Base-by-base conservation (phyloP, 2,888 invertebrate species). In the Chelonus formosanus region DNA sequence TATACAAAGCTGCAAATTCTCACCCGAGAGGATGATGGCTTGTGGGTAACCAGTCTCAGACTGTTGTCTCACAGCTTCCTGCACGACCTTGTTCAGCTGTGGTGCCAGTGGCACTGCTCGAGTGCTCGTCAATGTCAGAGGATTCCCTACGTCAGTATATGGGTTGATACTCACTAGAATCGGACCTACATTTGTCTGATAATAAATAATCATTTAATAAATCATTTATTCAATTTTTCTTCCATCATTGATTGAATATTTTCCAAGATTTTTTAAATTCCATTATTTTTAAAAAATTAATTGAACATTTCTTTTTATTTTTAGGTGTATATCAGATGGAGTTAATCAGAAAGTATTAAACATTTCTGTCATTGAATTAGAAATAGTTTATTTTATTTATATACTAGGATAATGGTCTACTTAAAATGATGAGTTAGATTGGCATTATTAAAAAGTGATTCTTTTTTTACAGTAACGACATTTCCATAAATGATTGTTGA, bases 21-120 rank as follows among this genome's bases (percentile, higher is more conserved):
- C 86, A 89, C 95, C 95, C 71, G 94, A 96, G 65, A 96, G 88
- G 73, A 97, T 95, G 79, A 97, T 94, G 75, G 96, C 96, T 86
- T 97, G 97, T 65, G 96, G 96, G 86, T 96, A 96, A 75, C 96
- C 96, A 72, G 95, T 95, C 87, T 97, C 97, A 65, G 94, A 93
- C 86, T 96, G 96, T 85, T 96, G 96, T 71, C 95, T 88, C 74
- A 96, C 94, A 56, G 96, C 95, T 86, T 95, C 95, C 85, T 93
- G 92, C 64, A 96, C 95, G 63, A 96, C 93, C 82, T 91, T 91
- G 83, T 93, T 91, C 73, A 97, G 87, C 84, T 95, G 94, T n/a
- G 92, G 89, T 74, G 93, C 90, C 74, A 92, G 84, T 20, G 91
- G 88, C 79, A 94, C 86, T 52, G 89, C 87, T 82, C 94, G 87